Evolutionary conservation across 2,113 vertebrate species (phyloP), one percentile per base, ranked within the genome.

Genomic region (Pyrgilauda ruficollis): DNA sequence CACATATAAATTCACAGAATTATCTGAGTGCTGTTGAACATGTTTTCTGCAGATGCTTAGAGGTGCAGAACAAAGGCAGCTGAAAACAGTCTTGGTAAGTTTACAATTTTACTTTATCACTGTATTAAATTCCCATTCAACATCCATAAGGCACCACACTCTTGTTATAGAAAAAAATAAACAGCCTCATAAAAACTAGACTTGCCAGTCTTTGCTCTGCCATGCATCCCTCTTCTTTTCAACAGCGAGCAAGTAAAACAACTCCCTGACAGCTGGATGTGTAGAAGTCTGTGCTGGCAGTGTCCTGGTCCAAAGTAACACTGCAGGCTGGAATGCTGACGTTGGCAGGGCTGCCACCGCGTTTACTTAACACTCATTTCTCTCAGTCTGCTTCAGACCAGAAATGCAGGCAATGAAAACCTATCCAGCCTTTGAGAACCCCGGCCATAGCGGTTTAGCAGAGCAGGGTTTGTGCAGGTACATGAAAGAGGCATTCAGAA

Each of bases 301-400:
- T 66, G 95, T 92, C 93, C 81, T 6, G 5, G 89, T 91, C 88
- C 55, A 0, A 89, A 92, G 94, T 41, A 47, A 64, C n/a, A 6
- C 86, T 80, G 96, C 16, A 11, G 84, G 84, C 87, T 94, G 96
- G 96, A 97, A 97, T 97, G 97, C 97, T 97, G 97, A 97, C 39
- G 35, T 70, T 97, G 95, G 95, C 97, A 95, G 56, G 89, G 84
- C 92, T 96, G 96, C 95, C 94, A 87, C 76, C 11, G 5, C 74
- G 88, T 98, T 97, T 97, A 96, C 94, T 97, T 97, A 97, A 95
- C 93, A 84, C 91, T 95, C 94, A 97, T 98, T 97, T 98, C 96
- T 97, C 96, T 97, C 96, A 97, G 97, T 97, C 97, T 98, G 96
- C 94, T 98, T 97, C 97, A 97, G 93, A 94, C 33, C 93, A 98